Evolutionary conservation across 2,888 invertebrate species (phyloP).

Genomic region (Machimus rusticus): DNA sequence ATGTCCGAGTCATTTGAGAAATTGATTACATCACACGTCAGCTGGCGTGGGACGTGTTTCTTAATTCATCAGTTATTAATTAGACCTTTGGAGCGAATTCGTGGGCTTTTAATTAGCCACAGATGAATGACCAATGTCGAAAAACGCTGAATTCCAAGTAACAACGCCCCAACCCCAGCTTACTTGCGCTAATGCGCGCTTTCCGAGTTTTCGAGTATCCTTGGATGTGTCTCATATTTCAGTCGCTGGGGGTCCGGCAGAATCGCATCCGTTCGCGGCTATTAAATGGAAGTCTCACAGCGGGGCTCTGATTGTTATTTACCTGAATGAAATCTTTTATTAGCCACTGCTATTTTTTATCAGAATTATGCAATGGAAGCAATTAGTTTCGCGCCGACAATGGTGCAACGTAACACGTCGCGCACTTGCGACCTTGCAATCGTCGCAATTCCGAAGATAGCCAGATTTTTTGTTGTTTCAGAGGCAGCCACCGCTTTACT

Average conservation of each 20-base stretch:
- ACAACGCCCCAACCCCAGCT: neutral
- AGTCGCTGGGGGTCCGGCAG: neutral
- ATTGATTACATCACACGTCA: constrained; percentile 29
- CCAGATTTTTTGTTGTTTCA: neutral
- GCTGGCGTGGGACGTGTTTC: constrained; percentile 9
- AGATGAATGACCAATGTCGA: neutral
- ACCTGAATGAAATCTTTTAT: neutral
- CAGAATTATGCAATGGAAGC: neutral
- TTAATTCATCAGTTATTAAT: constrained; percentile 7
- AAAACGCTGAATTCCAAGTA: neutral
- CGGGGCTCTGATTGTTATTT: neutral
- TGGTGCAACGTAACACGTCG: neutral
- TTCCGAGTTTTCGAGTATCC: neutral
- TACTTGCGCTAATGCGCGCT: neutral
- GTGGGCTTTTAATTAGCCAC: constrained; percentile 13
- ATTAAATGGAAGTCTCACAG: neutral
- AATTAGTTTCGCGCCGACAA: neutral
- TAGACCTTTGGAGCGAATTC: neutral
- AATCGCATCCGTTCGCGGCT: neutral
- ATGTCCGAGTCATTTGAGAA: neutral
- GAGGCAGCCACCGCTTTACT: neutral
- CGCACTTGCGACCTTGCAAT: neutral
- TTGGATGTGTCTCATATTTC: neutral
- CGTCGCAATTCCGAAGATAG: neutral
- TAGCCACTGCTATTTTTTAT: constrained; percentile 8